Evolutionary conservation across 2,113 vertebrate species (phyloP).

Genomic region (Gavialis gangeticus): DNA sequence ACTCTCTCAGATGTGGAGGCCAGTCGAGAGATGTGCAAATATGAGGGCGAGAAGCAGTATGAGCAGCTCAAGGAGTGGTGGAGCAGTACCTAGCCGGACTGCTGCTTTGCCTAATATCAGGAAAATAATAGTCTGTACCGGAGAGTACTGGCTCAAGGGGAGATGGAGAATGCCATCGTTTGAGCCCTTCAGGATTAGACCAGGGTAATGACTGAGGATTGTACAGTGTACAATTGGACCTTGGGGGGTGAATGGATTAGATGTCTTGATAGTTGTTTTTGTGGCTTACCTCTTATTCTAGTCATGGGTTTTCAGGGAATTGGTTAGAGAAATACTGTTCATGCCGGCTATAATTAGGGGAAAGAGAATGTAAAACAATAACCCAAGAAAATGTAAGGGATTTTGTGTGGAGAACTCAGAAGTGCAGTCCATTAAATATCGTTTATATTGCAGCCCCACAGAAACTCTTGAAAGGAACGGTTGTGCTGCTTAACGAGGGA

Average conservation of each 20-base stretch:
- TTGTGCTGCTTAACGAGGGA: slow-evolving; percentile 62
- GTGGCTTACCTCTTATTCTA: background rate
- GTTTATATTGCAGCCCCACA: slow-evolving; percentile 43
- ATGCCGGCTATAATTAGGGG: background rate
- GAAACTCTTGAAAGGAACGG: slow-evolving; percentile 49
- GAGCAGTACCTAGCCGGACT: background rate
- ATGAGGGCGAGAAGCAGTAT: background rate
- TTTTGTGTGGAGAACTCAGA: background rate
- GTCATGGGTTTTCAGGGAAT: background rate
- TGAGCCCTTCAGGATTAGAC: background rate
- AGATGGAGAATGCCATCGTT: background rate
- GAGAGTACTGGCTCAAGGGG: background rate
- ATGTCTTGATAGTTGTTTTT: background rate
- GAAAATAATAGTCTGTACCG: background rate
- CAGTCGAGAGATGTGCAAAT: too few relatives aligned
- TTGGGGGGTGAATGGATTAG: background rate
- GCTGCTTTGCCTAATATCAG: background rate
- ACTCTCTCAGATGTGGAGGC: background rate
- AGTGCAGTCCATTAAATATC: background rate
- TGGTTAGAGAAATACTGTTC: background rate
- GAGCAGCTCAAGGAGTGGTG: background rate
- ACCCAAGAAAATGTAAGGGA: background rate
- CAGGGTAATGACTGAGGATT: background rate
- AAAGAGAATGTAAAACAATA: background rate
- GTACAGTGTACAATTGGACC: background rate